Evolutionary conservation across 2,113 vertebrate genomes (phyloP).

Genomic region (Hydrochoerus hydrochaeris): DNA sequence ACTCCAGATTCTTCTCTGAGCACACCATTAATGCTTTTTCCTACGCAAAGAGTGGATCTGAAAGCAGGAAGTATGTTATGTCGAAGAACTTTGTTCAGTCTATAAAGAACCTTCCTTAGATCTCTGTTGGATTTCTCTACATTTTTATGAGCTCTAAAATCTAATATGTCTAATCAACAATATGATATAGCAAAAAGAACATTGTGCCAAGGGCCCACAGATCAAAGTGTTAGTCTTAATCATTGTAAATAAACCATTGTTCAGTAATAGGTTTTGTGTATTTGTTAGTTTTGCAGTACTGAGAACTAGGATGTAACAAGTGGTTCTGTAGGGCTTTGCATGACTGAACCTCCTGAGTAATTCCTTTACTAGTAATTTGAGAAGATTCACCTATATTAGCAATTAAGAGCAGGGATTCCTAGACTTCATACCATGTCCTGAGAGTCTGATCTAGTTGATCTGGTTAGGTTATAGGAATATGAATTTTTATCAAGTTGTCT

Average conservation of each 20-base stretch:
- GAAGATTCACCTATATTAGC: not conserved
- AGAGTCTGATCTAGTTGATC: not conserved
- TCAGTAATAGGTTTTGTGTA: not conserved
- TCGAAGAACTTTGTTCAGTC: not conserved
- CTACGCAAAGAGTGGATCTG: not conserved
- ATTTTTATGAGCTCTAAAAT: not conserved
- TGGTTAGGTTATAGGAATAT: not conserved
- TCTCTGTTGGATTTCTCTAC: constrained; percentile 10
- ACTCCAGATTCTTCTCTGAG: not conserved
- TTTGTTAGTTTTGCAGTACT: not conserved
- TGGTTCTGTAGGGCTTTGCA: not conserved
- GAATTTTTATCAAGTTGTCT: constrained; percentile 13
- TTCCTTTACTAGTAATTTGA: not conserved
- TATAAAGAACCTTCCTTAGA: not conserved
- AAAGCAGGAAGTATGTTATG: not conserved
- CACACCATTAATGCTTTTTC: not conserved
- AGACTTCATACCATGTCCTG: not conserved
- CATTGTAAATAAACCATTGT: not conserved
- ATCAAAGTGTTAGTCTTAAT: not conserved
- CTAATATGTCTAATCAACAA: not conserved
- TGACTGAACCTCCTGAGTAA: not conserved
- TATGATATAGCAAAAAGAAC: not conserved
- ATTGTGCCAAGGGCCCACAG: too few relatives aligned
- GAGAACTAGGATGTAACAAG: not conserved
- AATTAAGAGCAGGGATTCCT: not conserved